These are phyloP conservation scores for Vesta saturnalis DNA, from an alignment of 2,888 invertebrate genomes.

Conservation along the genomic window DNA sequence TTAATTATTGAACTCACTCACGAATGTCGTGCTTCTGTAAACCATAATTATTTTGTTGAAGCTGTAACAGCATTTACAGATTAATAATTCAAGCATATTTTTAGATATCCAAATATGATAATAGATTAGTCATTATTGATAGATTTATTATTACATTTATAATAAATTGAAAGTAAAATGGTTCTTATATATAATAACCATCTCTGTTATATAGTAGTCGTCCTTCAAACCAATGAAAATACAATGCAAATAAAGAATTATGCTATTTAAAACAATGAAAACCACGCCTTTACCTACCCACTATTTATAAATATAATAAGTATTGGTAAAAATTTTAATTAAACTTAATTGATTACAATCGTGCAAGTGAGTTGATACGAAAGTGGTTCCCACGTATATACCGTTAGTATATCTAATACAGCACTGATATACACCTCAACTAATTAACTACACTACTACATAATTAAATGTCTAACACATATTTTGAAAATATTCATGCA, in stretches of 20 bases:
- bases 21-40: constrained; percentile 32
- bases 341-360: constrained; percentile 28
- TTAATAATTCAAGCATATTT: constrained; percentile 7
- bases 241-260: constrained; percentile 6
- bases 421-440: constrained; percentile 8
- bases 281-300: constrained; percentile 28
- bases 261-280: constrained; percentile 23
- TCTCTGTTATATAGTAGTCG: too few relatives aligned
- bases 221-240: constrained; percentile 19
- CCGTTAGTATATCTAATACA: constrained; percentile 27
- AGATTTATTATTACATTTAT: too few relatives aligned
- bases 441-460: constrained; percentile 25
- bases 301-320: constrained; percentile 27
- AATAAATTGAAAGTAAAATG: too few relatives aligned
- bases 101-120: background rate
- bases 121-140: background rate
- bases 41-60: constrained; percentile 26
- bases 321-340: constrained; percentile 27
- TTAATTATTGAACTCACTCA: constrained; percentile 32
- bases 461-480: constrained; percentile 9
- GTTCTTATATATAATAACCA: too few relatives aligned
- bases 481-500: background rate
- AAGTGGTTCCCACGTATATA: constrained; percentile 30
- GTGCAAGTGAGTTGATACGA: constrained; percentile 24
- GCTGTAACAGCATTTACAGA: constrained; percentile 13